These are phyloP conservation scores for Seriola aureovittata DNA, from an alignment of 2,113 vertebrate genomes.

Conservation along the genomic window DNA sequence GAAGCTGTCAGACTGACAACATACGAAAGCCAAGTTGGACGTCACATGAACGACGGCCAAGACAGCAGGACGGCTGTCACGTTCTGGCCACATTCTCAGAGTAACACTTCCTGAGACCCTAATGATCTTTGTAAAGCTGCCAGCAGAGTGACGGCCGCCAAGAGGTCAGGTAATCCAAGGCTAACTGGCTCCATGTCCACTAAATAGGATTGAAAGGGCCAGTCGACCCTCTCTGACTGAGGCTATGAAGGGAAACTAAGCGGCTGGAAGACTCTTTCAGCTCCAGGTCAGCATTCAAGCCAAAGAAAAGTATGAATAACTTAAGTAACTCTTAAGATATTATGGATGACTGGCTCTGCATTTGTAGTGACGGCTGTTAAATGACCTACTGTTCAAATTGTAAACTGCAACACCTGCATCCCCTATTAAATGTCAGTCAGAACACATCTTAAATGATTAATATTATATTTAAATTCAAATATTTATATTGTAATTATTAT, in stretches of 20 bases:
- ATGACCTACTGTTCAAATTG: not conserved
- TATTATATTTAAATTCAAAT: too few relatives aligned
- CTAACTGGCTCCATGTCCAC: slow-evolving; percentile 73
- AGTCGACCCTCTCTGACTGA: slow-evolving; percentile 29
- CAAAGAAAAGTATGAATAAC: slow-evolving; percentile 61
- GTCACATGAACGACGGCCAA: slow-evolving; percentile 35
- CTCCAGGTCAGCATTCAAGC: slow-evolving; percentile 35
- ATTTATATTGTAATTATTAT: too few relatives aligned
- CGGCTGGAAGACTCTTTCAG: slow-evolving; percentile 37
- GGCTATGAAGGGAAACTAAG: slow-evolving; percentile 46
- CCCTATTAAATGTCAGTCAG: not conserved
- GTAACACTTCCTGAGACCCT: slow-evolving; percentile 47
- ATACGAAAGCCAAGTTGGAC: slow-evolving; percentile 24
- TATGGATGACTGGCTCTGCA: slow-evolving; percentile 1
- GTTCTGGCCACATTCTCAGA: slow-evolving; percentile 42
- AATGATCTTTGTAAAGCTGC: slow-evolving; percentile 68
- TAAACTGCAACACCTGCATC: not conserved
- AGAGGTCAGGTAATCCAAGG: slow-evolving; percentile 69
- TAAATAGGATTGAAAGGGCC: slow-evolving; percentile 72
- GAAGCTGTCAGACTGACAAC: slow-evolving; percentile 9
- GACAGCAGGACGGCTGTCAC: slow-evolving; percentile 25
- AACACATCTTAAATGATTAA: too few relatives aligned
- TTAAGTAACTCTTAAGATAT: slow-evolving; percentile 35
- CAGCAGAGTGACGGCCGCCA: slow-evolving; percentile 47
- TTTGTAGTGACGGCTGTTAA: not conserved